Evolutionary conservation across 2,797 vertebrate species (phyloP).

Genomic region (Alca torda): DNA sequence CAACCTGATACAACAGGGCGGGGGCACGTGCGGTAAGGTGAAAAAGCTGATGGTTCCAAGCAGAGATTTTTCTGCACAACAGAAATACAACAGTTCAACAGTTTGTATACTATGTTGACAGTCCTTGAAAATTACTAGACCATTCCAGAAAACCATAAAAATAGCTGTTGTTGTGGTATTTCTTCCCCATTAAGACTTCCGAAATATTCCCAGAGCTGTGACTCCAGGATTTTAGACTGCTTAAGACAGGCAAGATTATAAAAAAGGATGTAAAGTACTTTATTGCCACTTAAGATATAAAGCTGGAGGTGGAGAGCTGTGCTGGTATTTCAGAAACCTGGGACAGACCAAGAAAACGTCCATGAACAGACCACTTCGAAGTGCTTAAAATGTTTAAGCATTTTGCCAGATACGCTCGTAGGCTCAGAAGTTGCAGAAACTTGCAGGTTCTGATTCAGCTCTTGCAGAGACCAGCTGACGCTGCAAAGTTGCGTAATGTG

Average conservation of each 20-base stretch:
- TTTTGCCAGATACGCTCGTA: background rate
- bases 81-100: background rate
- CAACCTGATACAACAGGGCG: background rate
- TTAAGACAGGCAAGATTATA: background rate
- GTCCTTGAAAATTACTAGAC: background rate
- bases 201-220: background rate
- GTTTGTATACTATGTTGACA: background rate
- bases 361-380: background rate
- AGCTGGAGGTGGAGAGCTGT: background rate
- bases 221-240: background rate
- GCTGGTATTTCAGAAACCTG: background rate
- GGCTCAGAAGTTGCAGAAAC: background rate
- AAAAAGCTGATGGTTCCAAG: background rate
- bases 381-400: background rate
- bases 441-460: background rate
- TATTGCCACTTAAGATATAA: background rate
- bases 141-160: background rate
- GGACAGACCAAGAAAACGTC: background rate
- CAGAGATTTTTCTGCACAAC: background rate
- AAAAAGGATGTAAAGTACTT: background rate
- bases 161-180: background rate
- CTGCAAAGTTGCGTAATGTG: background rate
- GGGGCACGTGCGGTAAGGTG: background rate
- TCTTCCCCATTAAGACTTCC: background rate
- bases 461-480: background rate